These are phyloP conservation scores for Chloroceryle inda DNA, from an alignment of 2,797 vertebrate species.

Conservation along the genomic window DNA sequence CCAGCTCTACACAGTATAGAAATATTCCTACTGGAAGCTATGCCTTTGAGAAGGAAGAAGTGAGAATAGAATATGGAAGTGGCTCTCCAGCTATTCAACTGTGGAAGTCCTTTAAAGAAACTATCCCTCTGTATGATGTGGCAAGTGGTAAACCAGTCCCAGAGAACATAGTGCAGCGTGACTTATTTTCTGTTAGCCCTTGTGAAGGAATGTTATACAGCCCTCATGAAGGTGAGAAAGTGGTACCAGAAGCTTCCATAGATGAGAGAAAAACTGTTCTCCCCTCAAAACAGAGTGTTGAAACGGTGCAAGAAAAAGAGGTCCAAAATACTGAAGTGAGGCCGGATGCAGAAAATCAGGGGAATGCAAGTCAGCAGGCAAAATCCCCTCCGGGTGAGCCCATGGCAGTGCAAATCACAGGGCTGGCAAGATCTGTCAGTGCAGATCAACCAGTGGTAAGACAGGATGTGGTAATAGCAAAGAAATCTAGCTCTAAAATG, in stretches of 20 bases:
- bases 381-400: constrained; percentile 23
- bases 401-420: constrained; percentile 42
- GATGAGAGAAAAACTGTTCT: constrained; percentile 62
- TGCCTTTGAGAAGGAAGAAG: constrained; percentile 77
- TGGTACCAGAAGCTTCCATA: constrained; percentile 46
- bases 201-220: constrained; percentile 67
- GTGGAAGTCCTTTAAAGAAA: constrained; percentile 80
- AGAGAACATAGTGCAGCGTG: constrained; percentile 53
- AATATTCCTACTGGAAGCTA: constrained; percentile 67
- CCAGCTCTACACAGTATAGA: constrained; percentile 43
- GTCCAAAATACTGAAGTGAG: constrained; percentile 7
- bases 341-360: constrained; percentile 39
- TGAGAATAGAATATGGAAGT: constrained; percentile 76
- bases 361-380: background rate
- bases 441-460: constrained; percentile 16
- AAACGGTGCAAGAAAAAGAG: constrained; percentile 52
- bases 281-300: background rate
- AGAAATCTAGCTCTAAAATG: constrained; percentile 54
- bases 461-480: constrained; percentile 26
- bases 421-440: background rate
- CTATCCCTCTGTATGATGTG: constrained; percentile 71
- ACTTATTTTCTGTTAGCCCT: constrained; percentile 62
- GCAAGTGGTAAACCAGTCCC: constrained; percentile 62
- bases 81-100: constrained; percentile 74
- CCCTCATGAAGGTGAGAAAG: constrained; percentile 47